These are phyloP conservation scores for Brachionus koreanus DNA, from an alignment of 1,140 invertebrate species.

Conservation along the genomic window DNA sequence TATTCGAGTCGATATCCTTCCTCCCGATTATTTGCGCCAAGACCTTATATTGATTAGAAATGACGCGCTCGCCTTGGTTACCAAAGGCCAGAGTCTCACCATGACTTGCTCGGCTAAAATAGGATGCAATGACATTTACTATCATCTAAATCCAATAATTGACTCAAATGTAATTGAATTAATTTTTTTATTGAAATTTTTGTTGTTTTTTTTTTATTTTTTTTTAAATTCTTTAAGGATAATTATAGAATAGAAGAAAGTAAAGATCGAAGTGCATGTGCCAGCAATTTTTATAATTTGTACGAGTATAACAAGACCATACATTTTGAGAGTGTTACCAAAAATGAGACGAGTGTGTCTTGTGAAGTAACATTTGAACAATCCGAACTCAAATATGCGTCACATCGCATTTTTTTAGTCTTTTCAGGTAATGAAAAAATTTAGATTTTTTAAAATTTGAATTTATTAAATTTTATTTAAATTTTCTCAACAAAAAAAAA, in stretches of 20 bases:
- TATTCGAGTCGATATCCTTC: not conserved
- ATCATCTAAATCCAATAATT: not conserved
- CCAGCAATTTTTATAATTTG: not conserved
- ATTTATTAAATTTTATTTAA: not conserved
- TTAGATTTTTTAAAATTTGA: not conserved
- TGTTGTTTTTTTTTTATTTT: not conserved
- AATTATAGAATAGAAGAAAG: not conserved
- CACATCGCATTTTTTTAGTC: not conserved
- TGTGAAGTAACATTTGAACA: not conserved
- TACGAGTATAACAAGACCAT: not conserved
- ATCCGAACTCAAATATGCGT: not conserved
- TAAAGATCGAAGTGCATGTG: not conserved
- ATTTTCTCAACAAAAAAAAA: too few species aligned
- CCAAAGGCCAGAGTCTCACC: not conserved
- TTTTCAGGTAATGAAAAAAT: not conserved
- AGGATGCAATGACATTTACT: constrained; percentile 30
- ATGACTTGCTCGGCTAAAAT: not conserved
- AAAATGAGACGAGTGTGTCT: not conserved
- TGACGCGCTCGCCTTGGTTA: not conserved
- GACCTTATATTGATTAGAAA: not conserved
- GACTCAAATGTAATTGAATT: not conserved
- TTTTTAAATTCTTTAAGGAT: not conserved
- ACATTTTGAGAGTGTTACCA: not conserved
- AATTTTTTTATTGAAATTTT: not conserved
- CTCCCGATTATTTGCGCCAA: not conserved